Evolutionary conservation across 2,113 vertebrate species (phyloP), one percentile per base, ranked within the genome.

Genomic region (Columba livia): DNA sequence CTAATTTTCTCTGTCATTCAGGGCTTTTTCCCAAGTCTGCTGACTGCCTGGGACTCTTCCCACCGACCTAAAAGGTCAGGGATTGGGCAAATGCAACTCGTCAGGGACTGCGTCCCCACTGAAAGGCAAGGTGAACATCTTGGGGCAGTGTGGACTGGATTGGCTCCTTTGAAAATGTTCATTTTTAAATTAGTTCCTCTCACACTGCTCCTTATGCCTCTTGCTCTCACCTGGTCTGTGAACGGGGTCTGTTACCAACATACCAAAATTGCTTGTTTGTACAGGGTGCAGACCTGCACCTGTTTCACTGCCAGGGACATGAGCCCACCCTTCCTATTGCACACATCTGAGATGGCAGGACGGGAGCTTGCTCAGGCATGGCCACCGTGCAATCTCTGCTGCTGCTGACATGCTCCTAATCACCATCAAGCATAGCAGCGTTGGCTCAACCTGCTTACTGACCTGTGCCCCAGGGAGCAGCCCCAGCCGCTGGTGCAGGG

Each of bases 21-120:
- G 81, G 79, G 66, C 84, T 93, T 85, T 82, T 91, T 93, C 89
- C 66, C 83, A 94, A 89, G 88, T 73, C 75, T 93, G 80, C 85
- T 90, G 93, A 73, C 65, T 89, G 87, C 88, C 64, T 86, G 77
- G 40, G 69, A 44, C 50, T 86, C 88, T 91, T 95, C 64, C 82
- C 48, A 53, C 61, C 66, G 60, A 85, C 89, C 72, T 60, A 36
- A 82, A 86, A 92, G 86, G 72, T 92, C 88, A 84, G 16, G 26
- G 77, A 79, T 31, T 89, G 15, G 26, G 73, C 38, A 91, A 91
- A 69, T 12, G 34, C 28, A 70, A 38, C 34, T 15, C 58, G 16
- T 24, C 79, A 89, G 57, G 53, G 42, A 53, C 36, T 21, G 23
- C 36, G 36, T 28, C 71, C 64, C 15, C 54, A 34, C 51, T 71